Conservation (phyloP, 2,888 invertebrate genomes). For the Lasioglossum leucozonium region DNA sequence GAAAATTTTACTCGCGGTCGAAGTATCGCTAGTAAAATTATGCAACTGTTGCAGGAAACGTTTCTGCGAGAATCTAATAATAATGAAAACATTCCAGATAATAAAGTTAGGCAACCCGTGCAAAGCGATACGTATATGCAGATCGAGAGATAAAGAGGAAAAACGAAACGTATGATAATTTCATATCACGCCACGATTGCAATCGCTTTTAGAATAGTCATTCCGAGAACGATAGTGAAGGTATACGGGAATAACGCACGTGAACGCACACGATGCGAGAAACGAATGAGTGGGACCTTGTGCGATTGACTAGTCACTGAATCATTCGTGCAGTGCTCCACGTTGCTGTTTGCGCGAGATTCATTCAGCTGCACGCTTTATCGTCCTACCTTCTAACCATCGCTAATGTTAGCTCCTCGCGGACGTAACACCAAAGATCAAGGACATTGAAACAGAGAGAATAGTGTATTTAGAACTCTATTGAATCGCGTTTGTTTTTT, state of each 20-base stretch:
- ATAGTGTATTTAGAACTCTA: not conserved
- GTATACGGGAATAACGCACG: not conserved
- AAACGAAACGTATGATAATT: not conserved
- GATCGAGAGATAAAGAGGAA: not conserved
- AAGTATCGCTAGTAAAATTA: not conserved
- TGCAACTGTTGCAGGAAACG: not conserved
- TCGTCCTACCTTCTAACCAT: not conserved
- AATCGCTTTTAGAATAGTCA: not conserved
- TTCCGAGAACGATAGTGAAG: not conserved
- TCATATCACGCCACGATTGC: conserved; percentile 4
- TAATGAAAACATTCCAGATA: not conserved
- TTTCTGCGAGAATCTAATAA: not conserved
- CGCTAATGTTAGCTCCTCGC: conserved; percentile 10
- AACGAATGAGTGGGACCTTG: conserved; percentile 54
- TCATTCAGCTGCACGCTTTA: conserved; percentile 18
- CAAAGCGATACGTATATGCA: not conserved
- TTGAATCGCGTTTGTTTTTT: not conserved
- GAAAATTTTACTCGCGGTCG: too few relatives aligned
- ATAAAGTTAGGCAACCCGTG: not conserved
- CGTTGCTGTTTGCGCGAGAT: conserved; percentile 42
- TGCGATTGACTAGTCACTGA: conserved; percentile 67
- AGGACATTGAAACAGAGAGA: not conserved
- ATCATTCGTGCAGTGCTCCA: conserved; percentile 64
- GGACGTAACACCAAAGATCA: conserved; percentile 4
- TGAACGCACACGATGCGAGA: conserved; percentile 21